A percentile compares a stretch with the other conserved stretches of the same genome.
phyloP scores from a whole-genome alignment of 1,140 invertebrate species.

The Drosophila yakuba region DNA sequence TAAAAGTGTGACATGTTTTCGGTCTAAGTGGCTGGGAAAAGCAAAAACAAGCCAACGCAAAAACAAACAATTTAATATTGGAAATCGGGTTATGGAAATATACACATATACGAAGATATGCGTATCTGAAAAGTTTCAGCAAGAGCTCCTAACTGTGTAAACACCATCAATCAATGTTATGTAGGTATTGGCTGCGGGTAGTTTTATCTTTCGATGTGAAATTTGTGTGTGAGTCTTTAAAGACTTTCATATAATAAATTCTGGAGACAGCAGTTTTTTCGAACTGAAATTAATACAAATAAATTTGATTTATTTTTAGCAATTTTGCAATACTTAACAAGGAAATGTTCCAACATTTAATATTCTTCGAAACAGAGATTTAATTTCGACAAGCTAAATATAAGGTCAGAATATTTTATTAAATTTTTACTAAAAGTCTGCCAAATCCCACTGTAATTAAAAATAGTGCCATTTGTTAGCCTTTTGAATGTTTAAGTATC shows the following conservation, averaged over 20 bases:
- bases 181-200: conserved; percentile 29
- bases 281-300: background rate
- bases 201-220: conserved; percentile 34
- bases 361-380: too few relatives aligned
- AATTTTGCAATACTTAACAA: background rate
- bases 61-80: conserved; percentile 77
- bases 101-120: conserved; percentile 6
- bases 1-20: conserved; percentile 61
- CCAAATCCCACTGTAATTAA: background rate
- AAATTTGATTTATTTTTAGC: background rate
- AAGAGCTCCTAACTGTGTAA: conserved; percentile 25
- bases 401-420: too few relatives aligned
- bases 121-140: conserved; percentile 34
- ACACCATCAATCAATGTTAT: conserved; percentile 48
- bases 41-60: conserved; percentile 37
- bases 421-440: too few relatives aligned
- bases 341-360: background rate
- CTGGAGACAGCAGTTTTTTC: background rate
- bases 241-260: background rate
- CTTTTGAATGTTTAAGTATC: conserved; percentile 17
- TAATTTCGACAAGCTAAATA: too few relatives aligned
- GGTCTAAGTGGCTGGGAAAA: conserved; percentile 42
- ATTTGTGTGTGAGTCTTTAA: background rate
- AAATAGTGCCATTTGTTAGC: background rate
- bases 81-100: conserved; percentile 69